phyloP scores from a whole-genome alignment of 2,113 vertebrate genomes.

The Etheostoma cragini region DNA sequence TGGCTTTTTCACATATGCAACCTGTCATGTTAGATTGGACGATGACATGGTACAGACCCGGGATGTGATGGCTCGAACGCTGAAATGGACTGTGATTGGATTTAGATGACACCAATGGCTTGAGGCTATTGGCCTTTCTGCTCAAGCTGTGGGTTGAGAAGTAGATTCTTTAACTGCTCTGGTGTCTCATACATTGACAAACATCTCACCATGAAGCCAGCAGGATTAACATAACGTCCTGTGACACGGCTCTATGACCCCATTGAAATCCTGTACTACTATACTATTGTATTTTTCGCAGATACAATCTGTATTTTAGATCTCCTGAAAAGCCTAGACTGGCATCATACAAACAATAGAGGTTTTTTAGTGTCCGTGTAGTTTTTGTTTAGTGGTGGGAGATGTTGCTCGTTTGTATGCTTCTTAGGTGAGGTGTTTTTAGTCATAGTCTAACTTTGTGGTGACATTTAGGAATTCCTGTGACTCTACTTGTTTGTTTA shows the following conservation, averaged over 20 bases:
- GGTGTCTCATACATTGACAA: slow-evolving; percentile 68
- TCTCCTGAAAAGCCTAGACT: background rate
- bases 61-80: slow-evolving; percentile 81
- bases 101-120: slow-evolving; percentile 83
- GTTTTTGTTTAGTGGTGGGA: background rate
- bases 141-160: slow-evolving; percentile 70
- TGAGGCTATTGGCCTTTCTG: slow-evolving; percentile 84
- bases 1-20: slow-evolving; percentile 98
- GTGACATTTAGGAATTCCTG: slow-evolving; percentile 53
- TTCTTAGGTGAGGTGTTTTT: slow-evolving; percentile 41
- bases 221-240: slow-evolving; percentile 28
- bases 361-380: fast-evolving
- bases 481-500: slow-evolving; percentile 62
- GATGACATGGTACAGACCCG: slow-evolving; percentile 77
- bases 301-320: slow-evolving; percentile 11
- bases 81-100: slow-evolving; percentile 90
- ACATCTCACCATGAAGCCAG: slow-evolving; percentile 50
- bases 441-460: slow-evolving; percentile 58
- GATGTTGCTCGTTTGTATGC: slow-evolving; percentile 28
- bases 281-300: background rate
- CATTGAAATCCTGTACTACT: background rate
- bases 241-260: slow-evolving; percentile 1
- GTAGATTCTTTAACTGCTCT: slow-evolving; percentile 79
- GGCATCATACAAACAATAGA: background rate
- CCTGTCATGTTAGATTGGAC: slow-evolving; percentile 91